Conservation (phyloP, 2,113 vertebrate genomes). For the Eudyptes chrysolophus region DNA sequence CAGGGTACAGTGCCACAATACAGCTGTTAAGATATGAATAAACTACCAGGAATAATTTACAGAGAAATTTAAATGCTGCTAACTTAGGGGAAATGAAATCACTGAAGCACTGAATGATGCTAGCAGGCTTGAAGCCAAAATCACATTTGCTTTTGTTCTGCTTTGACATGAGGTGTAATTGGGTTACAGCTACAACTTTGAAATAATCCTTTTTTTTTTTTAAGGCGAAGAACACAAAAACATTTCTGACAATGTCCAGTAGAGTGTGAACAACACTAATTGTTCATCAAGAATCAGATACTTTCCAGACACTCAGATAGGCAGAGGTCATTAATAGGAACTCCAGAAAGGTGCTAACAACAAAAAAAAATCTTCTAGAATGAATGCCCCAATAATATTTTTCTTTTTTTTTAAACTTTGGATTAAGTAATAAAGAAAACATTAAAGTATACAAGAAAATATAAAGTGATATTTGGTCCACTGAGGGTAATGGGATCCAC, state of each 20-base stretch:
- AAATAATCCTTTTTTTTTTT: not conserved
- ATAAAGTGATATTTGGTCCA: not conserved
- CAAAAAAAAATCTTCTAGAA: not conserved
- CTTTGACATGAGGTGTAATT: conserved; percentile 3
- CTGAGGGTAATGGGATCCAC: not conserved
- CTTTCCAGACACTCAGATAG: not conserved
- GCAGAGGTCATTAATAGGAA: not conserved
- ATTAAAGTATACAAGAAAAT: not conserved
- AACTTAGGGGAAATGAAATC: conserved; percentile 25
- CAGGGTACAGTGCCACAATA: not conserved
- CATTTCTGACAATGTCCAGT: not conserved
- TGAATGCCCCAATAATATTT: not conserved
- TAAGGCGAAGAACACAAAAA: not conserved
- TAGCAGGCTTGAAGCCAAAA: conserved; percentile 26
- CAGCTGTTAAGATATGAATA: conserved; percentile 40
- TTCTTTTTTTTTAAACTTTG: not conserved
- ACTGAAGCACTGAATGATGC: not conserved
- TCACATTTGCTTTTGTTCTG: conserved; percentile 36
- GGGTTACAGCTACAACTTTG: not conserved
- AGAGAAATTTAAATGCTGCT: conserved; percentile 57
- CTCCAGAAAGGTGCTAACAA: not conserved
- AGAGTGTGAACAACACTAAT: not conserved
- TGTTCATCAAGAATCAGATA: not conserved
- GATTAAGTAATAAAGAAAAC: not conserved
- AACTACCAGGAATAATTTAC: conserved; percentile 9